phyloP scores from a whole-genome alignment of 2,113 vertebrate species.

The Fulmarus glacialis region DNA sequence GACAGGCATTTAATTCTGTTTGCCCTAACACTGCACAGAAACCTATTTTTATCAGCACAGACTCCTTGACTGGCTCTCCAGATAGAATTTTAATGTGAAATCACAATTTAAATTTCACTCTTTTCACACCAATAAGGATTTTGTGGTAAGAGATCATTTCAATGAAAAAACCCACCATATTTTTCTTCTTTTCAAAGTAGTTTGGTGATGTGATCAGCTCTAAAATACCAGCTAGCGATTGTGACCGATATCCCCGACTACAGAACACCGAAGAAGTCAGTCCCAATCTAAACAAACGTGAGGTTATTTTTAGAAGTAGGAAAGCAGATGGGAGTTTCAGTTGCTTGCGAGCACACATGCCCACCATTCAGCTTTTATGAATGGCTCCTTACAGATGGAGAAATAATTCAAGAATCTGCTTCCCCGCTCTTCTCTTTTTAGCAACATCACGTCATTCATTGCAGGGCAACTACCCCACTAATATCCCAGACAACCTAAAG shows the following conservation, averaged over 20 bases:
- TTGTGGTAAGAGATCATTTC: background rate
- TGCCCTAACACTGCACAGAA: background rate
- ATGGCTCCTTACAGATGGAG: conserved; percentile 42
- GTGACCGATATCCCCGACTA: background rate
- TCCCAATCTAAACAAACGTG: background rate
- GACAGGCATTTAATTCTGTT: background rate
- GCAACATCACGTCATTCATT: background rate
- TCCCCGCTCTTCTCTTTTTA: background rate
- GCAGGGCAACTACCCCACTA: background rate
- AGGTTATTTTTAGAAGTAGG: conserved; percentile 37
- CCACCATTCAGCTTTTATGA: conserved; percentile 41
- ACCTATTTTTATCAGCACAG: background rate
- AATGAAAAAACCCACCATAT: background rate
- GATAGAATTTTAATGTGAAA: conserved; percentile 11
- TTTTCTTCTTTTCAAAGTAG: background rate
- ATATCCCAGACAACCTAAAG: background rate
- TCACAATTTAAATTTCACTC: background rate
- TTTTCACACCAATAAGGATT: background rate
- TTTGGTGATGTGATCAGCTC: background rate
- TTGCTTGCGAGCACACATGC: background rate
- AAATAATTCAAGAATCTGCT: background rate
- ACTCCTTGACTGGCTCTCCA: background rate
- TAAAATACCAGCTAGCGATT: background rate
- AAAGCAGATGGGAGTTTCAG: conserved; percentile 57
- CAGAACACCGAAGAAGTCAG: background rate